Evolutionary conservation across 2,888 invertebrate genomes (phyloP), one percentile per base, ranked within the genome.

Genomic region (Steromphala cineraria): DNA sequence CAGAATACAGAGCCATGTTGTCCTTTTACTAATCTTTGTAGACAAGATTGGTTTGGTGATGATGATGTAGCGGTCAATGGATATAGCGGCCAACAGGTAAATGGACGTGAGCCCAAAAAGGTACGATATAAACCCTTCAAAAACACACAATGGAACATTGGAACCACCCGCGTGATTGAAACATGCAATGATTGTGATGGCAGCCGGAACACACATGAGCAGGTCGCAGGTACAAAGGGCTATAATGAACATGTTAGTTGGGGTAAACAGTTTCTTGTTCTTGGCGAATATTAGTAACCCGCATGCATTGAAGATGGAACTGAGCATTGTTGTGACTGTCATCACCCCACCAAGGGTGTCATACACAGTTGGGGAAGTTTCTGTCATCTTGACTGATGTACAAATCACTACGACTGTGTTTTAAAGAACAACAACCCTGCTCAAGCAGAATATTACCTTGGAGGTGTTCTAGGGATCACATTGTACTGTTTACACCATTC

Each of bases 111-210:
- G 80, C 15, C 89, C 89, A 5, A 89, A 77, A n/a, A 85, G 86
- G 74, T 86, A 89, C 7, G 88, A 86, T 5, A 86, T 17, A 80
- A 90, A 90, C 31, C 88, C 90, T 67, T 89, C 87, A 52, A 86
- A 86, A 13, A 83, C 80, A 78, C 90, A 90, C 8, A 84, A 80
- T 19, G 62, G 56, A 15, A 86, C 79, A 19, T 56, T 17, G 85
- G 75, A 52, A 84, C 86, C 7, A 85, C 84, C 2, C 80, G 77
- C 46, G 82, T 83, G 8, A 86, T 82, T 19, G 24, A 79, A 13
- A 78, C 77, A 55, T n/a, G 13, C 24, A 62, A 24, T n/a, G 19
- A 75, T 53, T 1, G 83, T 77, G 28, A 83, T 81, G 53, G 79
- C 46, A 13, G 76, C 28, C 24, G 13, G n/a, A 28, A 62, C 2